Percentiles rank a stretch among this genome's conserved stretches.
phyloP scores from a whole-genome alignment of 2,797 vertebrate genomes.

The Heteromormyrus szaboi region DNA sequence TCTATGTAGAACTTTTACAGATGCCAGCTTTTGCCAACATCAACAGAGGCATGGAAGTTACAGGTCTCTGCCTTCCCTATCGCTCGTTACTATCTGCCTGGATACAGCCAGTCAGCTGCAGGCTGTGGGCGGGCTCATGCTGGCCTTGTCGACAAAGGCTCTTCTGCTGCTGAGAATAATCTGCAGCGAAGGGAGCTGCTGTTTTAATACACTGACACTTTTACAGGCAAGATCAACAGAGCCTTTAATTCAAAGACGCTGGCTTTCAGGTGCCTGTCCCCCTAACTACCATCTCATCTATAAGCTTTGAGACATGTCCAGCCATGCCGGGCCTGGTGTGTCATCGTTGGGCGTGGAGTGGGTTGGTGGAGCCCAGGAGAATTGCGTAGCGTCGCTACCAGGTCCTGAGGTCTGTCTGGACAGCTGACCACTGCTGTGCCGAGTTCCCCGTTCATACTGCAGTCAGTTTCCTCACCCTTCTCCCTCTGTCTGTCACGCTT shows the following conservation, averaged over 20 bases:
- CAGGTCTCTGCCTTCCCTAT: not conserved
- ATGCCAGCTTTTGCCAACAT: not conserved
- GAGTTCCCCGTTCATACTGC: not conserved
- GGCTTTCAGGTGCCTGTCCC: not conserved
- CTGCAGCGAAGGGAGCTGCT: not conserved
- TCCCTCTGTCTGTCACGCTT: slow-evolving; percentile 21
- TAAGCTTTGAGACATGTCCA: not conserved
- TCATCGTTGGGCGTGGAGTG: not conserved
- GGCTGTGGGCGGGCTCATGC: slow-evolving; percentile 1
- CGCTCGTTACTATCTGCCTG: slow-evolving; percentile 4
- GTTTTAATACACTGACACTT: not conserved
- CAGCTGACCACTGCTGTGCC: not conserved
- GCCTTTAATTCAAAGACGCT: not conserved
- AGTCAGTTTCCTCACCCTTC: not conserved
- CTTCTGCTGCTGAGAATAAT: slow-evolving; percentile 11
- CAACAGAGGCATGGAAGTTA: not conserved
- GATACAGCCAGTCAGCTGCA: not conserved
- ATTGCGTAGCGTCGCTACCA: not conserved
- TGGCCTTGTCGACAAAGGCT: not conserved
- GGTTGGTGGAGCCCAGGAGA: not conserved
- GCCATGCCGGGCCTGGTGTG: not conserved
- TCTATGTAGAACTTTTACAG: not conserved
- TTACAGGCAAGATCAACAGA: not conserved
- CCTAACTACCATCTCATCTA: not conserved
- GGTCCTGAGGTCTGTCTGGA: not conserved